These are phyloP conservation scores for Turritopsis dohrnii DNA, from an alignment of 30 jellyfish, hydroid and myxozoan species.

Conservation along the genomic window DNA sequence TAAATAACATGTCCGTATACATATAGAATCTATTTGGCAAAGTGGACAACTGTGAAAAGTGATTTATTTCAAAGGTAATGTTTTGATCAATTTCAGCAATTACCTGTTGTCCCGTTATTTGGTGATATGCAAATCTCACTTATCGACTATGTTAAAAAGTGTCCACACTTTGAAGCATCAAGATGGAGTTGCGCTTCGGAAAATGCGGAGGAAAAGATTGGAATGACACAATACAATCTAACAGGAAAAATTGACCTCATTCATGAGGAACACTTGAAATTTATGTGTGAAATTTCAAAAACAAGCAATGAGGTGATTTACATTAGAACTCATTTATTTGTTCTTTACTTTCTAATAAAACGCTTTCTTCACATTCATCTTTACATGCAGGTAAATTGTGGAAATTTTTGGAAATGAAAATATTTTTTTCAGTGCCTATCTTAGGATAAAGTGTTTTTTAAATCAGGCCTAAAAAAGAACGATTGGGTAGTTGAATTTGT, in stretches of 20 bases:
- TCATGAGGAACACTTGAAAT: slow-evolving; percentile 90
- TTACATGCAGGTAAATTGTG: too few species aligned
- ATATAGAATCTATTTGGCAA: too few species aligned
- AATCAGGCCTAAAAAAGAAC: too few species aligned
- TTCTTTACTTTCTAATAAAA: too few species aligned
- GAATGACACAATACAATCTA: slow-evolving; percentile 74
- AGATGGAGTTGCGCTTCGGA: slow-evolving; percentile 95
- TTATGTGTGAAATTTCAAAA: slow-evolving; percentile 85
- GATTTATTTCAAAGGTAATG: neutral
- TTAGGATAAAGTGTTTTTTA: too few species aligned
- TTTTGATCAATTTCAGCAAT: slow-evolving; percentile 41
- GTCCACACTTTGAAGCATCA: slow-evolving; percentile 85
- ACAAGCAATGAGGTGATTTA: slow-evolving; percentile 73
- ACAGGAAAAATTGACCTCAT: slow-evolving; percentile 65
- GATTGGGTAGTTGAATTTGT: too few species aligned
- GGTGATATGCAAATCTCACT: slow-evolving; percentile 98
- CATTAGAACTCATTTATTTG: too few species aligned
- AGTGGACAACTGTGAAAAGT: too few species aligned
- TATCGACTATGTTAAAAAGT: slow-evolving; percentile 64
- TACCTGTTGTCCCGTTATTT: slow-evolving; percentile 92
- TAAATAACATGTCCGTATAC: too few species aligned
- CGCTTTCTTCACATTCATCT: neutral
- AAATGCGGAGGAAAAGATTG: slow-evolving; percentile 93
- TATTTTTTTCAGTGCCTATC: too few species aligned
- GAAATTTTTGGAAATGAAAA: too few species aligned